Evolutionary conservation across 2,888 invertebrate genomes (phyloP).

Genomic region (Volucella inflata): DNA sequence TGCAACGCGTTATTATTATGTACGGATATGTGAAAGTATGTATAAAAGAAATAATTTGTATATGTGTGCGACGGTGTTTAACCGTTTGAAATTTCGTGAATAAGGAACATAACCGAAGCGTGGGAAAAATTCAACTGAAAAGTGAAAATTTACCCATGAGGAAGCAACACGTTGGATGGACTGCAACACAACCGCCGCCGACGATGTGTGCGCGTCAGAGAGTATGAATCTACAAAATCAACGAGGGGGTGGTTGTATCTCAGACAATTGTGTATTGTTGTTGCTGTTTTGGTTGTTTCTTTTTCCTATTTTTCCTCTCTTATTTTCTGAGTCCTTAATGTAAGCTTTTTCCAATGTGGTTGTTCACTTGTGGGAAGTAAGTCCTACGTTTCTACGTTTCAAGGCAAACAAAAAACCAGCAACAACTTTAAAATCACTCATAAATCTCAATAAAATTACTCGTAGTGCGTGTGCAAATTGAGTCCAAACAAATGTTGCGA

Average conservation of each 20-base stretch:
- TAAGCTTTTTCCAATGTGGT: slow-evolving; percentile 46
- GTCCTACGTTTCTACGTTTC: not conserved
- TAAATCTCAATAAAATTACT: not conserved
- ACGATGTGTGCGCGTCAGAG: slow-evolving; percentile 62
- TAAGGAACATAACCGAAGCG: slow-evolving; percentile 78
- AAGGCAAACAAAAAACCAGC: no score
- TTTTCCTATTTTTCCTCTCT: slow-evolving; percentile 2
- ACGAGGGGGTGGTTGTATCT: slow-evolving; percentile 52
- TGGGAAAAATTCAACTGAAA: slow-evolving; percentile 78
- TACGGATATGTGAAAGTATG: slow-evolving; percentile 46
- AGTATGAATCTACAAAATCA: slow-evolving; percentile 50
- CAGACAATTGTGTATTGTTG: slow-evolving; percentile 18
- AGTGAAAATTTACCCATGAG: slow-evolving; percentile 70
- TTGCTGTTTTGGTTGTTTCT: slow-evolving; percentile 1
- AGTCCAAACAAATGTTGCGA: slow-evolving; percentile 20
- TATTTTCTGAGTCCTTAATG: slow-evolving; percentile 8
- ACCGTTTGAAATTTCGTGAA: slow-evolving; percentile 73
- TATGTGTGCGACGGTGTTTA: slow-evolving; percentile 68
- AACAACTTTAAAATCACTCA: not conserved
- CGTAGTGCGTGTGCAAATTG: slow-evolving; percentile 41
- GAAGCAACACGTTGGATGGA: slow-evolving; percentile 78
- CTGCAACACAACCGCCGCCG: slow-evolving; percentile 67
- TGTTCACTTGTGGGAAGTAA: not conserved
- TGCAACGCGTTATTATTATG: slow-evolving; percentile 53
- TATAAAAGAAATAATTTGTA: slow-evolving; percentile 21